Evolutionary conservation across 2,113 vertebrate species (phyloP).

Genomic region (Dolichotis patagonum): DNA sequence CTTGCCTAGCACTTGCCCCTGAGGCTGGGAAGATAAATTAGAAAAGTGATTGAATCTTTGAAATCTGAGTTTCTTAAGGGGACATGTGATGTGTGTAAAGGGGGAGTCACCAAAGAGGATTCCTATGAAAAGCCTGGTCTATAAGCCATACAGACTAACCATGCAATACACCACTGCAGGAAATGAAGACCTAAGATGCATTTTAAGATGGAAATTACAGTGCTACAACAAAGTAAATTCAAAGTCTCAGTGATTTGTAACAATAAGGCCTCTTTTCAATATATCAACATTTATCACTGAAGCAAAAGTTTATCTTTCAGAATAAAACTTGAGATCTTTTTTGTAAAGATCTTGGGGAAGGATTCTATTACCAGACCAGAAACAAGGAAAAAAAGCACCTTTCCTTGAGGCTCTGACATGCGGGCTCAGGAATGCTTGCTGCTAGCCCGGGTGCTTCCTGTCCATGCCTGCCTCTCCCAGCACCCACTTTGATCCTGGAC

Average conservation of each 20-base stretch:
- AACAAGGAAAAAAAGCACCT: not conserved
- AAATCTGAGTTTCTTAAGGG: not conserved
- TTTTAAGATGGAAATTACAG: slow-evolving; percentile 31
- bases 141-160: not conserved
- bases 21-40: not conserved
- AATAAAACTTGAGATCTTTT: not conserved
- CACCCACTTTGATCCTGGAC: not conserved
- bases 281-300: not conserved
- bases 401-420: not conserved
- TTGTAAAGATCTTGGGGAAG: not conserved
- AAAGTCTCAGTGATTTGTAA: not conserved
- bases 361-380: not conserved
- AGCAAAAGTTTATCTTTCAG: not conserved
- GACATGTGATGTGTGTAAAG: not conserved
- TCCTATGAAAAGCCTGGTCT: not conserved
- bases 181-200: not conserved
- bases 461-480: not conserved
- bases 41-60: not conserved
- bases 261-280: not conserved
- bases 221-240: not conserved
- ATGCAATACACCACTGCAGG: not conserved
- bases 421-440: not conserved
- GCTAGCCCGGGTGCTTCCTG: not conserved
- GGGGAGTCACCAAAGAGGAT: not conserved
- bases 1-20: not conserved